These are phyloP conservation scores for Mormyrus lacerda DNA, from an alignment of 2,113 vertebrate genomes.

Conservation along the genomic window DNA sequence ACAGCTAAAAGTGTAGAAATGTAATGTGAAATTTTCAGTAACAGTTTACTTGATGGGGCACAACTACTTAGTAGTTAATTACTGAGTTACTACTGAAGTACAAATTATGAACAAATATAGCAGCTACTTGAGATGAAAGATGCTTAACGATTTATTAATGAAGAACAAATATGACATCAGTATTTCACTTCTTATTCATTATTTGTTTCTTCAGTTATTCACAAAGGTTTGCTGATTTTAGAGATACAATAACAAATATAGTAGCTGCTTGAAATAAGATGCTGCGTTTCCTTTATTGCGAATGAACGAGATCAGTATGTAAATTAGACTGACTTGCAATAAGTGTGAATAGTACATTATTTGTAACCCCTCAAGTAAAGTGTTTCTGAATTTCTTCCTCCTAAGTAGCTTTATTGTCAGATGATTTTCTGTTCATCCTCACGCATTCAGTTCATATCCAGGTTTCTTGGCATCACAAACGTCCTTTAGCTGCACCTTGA, in stretches of 20 bases:
- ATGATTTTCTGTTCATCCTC: not conserved
- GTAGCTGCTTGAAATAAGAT: not conserved
- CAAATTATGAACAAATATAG: not conserved
- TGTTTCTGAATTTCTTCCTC: not conserved
- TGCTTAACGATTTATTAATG: not conserved
- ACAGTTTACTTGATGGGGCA: not conserved
- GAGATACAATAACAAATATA: not conserved
- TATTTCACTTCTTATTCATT: not conserved
- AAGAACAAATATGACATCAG: not conserved
- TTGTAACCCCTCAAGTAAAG: not conserved
- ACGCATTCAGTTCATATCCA: not conserved
- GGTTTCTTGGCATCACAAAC: not conserved
- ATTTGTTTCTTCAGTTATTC: not conserved
- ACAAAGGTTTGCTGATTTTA: not conserved
- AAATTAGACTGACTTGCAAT: not conserved
- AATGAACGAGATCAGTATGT: not conserved
- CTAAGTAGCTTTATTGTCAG: not conserved
- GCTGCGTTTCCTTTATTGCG: not conserved
- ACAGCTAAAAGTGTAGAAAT: not conserved
- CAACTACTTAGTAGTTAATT: not conserved
- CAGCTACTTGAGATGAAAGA: not conserved
- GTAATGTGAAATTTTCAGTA: not conserved
- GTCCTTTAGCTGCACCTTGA: not conserved
- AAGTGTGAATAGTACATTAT: not conserved
- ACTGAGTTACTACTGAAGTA: not conserved